A percentile compares a stretch with the other conserved stretches of the same genome.
phyloP scores from a whole-genome alignment of 2,888 invertebrate genomes.

The Tipula unca region DNA sequence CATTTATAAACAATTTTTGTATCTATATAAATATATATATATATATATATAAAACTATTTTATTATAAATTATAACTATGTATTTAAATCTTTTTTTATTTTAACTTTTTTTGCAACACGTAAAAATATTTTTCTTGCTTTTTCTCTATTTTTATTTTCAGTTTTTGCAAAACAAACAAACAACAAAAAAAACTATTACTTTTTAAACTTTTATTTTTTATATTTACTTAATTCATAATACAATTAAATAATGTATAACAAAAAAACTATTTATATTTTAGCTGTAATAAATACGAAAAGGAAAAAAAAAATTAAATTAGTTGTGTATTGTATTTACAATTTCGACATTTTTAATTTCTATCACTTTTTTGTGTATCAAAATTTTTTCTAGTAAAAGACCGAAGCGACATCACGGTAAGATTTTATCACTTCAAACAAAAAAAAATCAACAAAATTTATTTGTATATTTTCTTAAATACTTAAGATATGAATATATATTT shows the following conservation, averaged over 20 bases:
- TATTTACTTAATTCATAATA: neutral
- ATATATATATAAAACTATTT: neutral
- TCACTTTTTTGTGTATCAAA: neutral
- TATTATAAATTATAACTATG: neutral
- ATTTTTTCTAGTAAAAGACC: neutral
- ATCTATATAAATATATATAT: neutral
- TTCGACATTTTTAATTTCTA: constrained; percentile 8
- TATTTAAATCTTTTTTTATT: neutral
- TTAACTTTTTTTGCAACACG: neutral
- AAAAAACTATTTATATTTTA: neutral
- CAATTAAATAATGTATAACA: no score
- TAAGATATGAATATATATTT: neutral
- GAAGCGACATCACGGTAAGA: neutral
- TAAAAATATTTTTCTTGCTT: neutral
- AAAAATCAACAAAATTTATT: neutral
- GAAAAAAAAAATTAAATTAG: neutral
- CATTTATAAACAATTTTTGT: constrained; percentile 14
- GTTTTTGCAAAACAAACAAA: neutral
- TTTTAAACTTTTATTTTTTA: neutral
- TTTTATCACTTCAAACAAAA: neutral
- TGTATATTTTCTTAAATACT: neutral
- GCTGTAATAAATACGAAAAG: neutral
- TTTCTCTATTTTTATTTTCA: neutral
- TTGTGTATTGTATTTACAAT: neutral
- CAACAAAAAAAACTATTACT: constrained; percentile 8